A percentile compares a stretch with the other conserved stretches of the same genome.
Conservation (phyloP, 2,888 invertebrate genomes). For the Standfussiana lucernea region DNA sequence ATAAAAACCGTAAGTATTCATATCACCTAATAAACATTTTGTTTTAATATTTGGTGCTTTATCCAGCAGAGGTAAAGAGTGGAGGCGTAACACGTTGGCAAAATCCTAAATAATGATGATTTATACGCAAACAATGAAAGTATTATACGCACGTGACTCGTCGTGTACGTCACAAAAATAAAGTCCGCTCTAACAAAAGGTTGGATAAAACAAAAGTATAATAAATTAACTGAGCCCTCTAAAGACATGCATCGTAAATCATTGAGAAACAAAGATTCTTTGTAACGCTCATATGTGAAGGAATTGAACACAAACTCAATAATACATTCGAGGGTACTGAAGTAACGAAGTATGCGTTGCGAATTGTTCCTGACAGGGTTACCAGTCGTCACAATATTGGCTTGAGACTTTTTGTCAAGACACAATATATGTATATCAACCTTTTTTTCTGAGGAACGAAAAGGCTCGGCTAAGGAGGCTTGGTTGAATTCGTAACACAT, state of each 20-base stretch:
- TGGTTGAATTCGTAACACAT: neutral
- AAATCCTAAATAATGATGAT: constrained; percentile 42
- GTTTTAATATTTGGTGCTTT: constrained; percentile 2
- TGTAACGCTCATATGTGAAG: constrained; percentile 48
- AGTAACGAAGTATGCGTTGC: constrained; percentile 41
- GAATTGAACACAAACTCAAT: constrained; percentile 61
- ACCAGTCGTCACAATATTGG: neutral
- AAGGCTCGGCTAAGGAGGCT: neutral
- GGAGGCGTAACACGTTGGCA: constrained; percentile 13
- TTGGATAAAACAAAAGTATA: constrained; percentile 64
- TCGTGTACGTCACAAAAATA: constrained; percentile 49
- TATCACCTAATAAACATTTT: neutral
- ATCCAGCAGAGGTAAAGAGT: constrained; percentile 6
- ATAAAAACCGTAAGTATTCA: neutral
- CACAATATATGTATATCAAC: no score
- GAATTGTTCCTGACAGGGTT: constrained; percentile 15
- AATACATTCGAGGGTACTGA: constrained; percentile 29
- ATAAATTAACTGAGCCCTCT: constrained; percentile 64
- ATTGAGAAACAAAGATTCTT: constrained; percentile 59
- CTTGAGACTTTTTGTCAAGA: constrained; percentile 9
- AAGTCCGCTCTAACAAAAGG: constrained; percentile 57
- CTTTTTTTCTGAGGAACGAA: neutral
- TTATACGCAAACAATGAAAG: constrained; percentile 46
- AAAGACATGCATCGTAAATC: constrained; percentile 68
- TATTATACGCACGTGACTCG: constrained; percentile 38